A percentile compares a stretch with the other conserved stretches of the same genome.
Evolutionary conservation across 1,140 invertebrate genomes (phyloP).

Genomic region (Phthorimaea operculella): DNA sequence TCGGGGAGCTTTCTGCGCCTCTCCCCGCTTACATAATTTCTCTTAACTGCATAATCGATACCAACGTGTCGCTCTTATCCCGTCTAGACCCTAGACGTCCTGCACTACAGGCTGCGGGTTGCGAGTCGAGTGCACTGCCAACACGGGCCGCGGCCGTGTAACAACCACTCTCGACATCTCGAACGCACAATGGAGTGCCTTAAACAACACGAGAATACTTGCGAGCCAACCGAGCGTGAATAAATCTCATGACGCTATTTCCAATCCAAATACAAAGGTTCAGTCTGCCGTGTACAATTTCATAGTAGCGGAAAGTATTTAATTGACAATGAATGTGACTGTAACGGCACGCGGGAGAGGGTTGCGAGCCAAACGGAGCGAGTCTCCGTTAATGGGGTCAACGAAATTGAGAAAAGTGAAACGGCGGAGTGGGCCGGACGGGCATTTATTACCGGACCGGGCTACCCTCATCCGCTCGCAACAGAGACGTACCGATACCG

Average conservation of each 20-base stretch:
- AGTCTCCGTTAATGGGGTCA: conserved; percentile 49
- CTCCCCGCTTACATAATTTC: conserved; percentile 52
- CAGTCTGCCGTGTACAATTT: conserved; percentile 26
- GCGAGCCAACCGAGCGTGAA: conserved; percentile 21
- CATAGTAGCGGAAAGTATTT: conserved; percentile 34
- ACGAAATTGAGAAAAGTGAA: conserved; percentile 62
- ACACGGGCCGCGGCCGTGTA: background rate
- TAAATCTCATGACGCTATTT: conserved; percentile 30
- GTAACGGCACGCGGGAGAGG: conserved; percentile 34
- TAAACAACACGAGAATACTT: conserved; percentile 11
- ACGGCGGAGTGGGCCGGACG: conserved; percentile 36
- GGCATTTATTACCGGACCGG: conserved; percentile 44
- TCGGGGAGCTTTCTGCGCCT: conserved; percentile 29
- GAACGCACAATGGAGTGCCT: conserved; percentile 8
- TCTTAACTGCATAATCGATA: conserved; percentile 61
- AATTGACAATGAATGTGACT: conserved; percentile 53
- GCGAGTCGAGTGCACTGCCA: conserved; percentile 23
- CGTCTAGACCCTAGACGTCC: conserved; percentile 35
- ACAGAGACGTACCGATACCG: conserved; percentile 28
- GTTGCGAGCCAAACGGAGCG: conserved; percentile 41
- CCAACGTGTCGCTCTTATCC: conserved; percentile 36
- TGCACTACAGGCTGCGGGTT: conserved; percentile 29
- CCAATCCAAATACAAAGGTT: conserved; percentile 39
- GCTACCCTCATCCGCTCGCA: conserved; percentile 29
- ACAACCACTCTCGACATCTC: background rate